Evolutionary conservation across 2,113 vertebrate genomes (phyloP).

Genomic region (Saccopteryx bilineata): DNA sequence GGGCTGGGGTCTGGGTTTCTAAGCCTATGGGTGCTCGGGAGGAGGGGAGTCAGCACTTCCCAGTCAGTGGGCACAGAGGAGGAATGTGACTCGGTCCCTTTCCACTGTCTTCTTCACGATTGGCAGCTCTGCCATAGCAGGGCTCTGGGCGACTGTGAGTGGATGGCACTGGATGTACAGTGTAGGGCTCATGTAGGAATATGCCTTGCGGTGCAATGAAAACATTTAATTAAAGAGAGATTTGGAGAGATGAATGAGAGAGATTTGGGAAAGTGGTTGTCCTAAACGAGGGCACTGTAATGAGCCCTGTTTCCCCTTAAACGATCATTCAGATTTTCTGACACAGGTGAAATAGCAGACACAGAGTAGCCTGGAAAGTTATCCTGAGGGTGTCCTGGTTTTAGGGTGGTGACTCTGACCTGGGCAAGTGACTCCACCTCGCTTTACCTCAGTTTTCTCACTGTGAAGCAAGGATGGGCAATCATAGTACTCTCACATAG

Average conservation of each 20-base stretch:
- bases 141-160: not conserved
- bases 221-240: not conserved
- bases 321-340: not conserved
- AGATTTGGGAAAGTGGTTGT: not conserved
- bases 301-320: not conserved
- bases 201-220: not conserved
- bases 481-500: accelerated
- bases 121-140: not conserved
- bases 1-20: not conserved
- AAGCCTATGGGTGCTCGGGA: accelerated
- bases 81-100: not conserved
- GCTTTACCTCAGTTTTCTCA: not conserved
- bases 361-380: not conserved
- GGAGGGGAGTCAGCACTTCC: not conserved
- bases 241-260: not conserved
- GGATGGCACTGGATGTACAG: accelerated
- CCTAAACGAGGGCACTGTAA: not conserved
- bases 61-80: accelerated
- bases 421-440: not conserved
- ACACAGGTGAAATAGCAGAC: accelerated
- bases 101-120: not conserved
- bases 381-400: not conserved
- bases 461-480: not conserved
- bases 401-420: not conserved
- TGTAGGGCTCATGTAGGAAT: accelerated